These are phyloP conservation scores for Centroberyx gerrardi DNA, from an alignment of 2,797 vertebrate genomes.

Conservation along the genomic window DNA sequence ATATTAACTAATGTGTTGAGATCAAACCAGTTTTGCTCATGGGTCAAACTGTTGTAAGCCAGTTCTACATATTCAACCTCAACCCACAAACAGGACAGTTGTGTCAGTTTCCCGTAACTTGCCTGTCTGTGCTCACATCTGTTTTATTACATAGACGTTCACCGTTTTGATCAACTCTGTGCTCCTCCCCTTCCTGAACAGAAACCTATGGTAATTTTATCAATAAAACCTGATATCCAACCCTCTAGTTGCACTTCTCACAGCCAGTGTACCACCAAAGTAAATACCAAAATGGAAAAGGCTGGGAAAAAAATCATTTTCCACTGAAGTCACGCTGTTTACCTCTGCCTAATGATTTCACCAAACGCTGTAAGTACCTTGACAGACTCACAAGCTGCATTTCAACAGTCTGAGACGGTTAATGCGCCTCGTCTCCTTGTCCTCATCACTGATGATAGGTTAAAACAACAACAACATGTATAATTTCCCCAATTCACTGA, in stretches of 20 bases:
- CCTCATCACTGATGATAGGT: background rate
- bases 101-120: background rate
- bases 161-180: background rate
- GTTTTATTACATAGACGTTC: background rate
- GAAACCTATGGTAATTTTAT: constrained; percentile 8
- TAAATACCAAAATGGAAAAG: constrained; percentile 39
- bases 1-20: constrained; percentile 7
- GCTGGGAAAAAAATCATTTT: constrained; percentile 55
- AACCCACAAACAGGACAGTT: background rate
- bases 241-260: constrained; percentile 32
- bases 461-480: constrained; percentile 6
- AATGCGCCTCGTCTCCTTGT: constrained; percentile 17
- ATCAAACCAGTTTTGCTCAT: background rate
- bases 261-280: constrained; percentile 30
- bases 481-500: constrained; percentile 13
- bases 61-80: background rate
- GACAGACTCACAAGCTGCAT: constrained; percentile 48
- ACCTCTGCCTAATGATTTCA: constrained; percentile 64
- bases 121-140: constrained; percentile 1
- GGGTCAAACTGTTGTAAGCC: background rate
- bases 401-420: constrained; percentile 40
- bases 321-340: constrained; percentile 60
- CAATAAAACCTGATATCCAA: constrained; percentile 19
- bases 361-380: constrained; percentile 58
- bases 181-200: background rate